These are phyloP conservation scores for Gymnosoma rotundatum DNA, from an alignment of 2,888 invertebrate species.

Conservation along the genomic window DNA sequence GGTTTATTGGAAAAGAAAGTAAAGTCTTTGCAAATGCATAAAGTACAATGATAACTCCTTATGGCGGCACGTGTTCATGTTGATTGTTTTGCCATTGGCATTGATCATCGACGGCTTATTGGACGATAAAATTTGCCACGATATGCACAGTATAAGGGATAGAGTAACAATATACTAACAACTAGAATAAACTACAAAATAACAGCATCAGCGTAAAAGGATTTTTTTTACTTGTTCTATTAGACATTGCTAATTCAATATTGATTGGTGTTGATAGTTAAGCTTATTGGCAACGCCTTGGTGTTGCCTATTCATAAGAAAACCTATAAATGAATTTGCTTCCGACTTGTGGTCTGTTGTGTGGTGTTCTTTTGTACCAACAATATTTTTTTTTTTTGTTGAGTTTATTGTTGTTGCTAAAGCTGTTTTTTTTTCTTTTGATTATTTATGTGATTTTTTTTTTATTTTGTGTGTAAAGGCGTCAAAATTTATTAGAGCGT, in stretches of 20 bases:
- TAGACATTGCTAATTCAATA: conserved; percentile 74
- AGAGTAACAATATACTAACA: conserved; percentile 7
- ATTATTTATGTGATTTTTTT: conserved; percentile 8
- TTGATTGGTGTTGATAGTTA: conserved; percentile 74
- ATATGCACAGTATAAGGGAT: conserved; percentile 6
- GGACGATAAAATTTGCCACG: conserved; percentile 27
- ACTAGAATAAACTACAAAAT: neutral
- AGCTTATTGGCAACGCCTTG: conserved; percentile 71
- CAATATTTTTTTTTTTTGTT: neutral
- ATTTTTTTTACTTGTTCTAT: conserved; percentile 52
- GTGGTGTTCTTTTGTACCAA: conserved; percentile 34
- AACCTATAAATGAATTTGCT: conserved; percentile 70
- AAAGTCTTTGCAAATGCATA: conserved; percentile 31
- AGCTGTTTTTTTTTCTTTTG: conserved; percentile 33
- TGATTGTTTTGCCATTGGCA: conserved; percentile 71
- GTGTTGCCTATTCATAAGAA: conserved; percentile 68
- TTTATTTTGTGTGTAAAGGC: conserved; percentile 72
- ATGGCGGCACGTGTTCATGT: conserved; percentile 71
- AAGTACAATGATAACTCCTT: conserved; percentile 49
- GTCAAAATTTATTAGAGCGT: conserved; percentile 77
- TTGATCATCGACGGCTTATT: conserved; percentile 59
- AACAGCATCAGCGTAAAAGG: conserved; percentile 43
- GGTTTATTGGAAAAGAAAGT: conserved; percentile 40
- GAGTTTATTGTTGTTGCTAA: conserved; percentile 18
- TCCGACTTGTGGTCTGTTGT: conserved; percentile 70